Conservation (phyloP, 2,888 invertebrate species). For the Dynastes maya region DNA sequence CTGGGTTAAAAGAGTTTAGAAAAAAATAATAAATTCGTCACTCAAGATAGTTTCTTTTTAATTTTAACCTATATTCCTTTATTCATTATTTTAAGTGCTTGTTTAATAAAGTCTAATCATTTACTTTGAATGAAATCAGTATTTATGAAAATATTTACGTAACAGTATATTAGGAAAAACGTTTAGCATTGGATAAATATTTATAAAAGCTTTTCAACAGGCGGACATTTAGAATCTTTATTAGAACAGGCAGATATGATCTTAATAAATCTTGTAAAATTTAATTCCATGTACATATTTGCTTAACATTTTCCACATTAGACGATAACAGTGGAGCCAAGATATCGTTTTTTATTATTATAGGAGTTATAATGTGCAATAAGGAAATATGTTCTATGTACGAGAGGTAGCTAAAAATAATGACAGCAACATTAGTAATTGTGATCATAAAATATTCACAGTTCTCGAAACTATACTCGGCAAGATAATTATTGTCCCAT, state of each 20-base stretch:
- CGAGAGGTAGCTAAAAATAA: background rate
- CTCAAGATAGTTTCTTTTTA: background rate
- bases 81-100: background rate
- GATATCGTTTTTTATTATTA: no score
- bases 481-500: conserved; percentile 28
- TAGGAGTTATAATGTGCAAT: no score
- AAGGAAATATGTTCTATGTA: background rate
- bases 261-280: background rate
- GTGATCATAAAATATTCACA: conserved; percentile 23
- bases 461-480: conserved; percentile 11
- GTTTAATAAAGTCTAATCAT: background rate
- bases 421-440: conserved; percentile 14
- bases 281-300: no score
- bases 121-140: background rate
- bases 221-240: background rate
- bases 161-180: background rate
- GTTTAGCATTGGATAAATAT: background rate
- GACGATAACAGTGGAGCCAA: no score
- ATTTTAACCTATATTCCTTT: background rate
- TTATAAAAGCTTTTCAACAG: background rate
- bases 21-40: no score
- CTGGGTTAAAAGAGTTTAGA: no score
- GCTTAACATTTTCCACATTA: no score
- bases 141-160: conserved; percentile 4
- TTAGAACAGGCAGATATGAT: no score